These are phyloP conservation scores for Scrobipalpa atriplicella DNA, from an alignment of 2,888 invertebrate genomes.

Conservation along the genomic window DNA sequence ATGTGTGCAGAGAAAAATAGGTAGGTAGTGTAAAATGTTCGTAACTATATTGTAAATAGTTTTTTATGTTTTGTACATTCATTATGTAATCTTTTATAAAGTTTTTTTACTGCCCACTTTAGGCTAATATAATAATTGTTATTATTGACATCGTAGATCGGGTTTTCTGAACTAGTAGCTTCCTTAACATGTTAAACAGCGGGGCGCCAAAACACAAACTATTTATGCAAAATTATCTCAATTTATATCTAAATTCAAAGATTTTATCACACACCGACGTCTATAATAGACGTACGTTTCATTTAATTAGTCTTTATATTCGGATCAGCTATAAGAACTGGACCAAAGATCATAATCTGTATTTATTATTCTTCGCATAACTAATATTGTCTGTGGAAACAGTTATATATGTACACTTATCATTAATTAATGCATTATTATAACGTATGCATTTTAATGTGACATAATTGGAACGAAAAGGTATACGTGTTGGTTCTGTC, in stretches of 20 bases:
- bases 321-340: slow-evolving; percentile 18
- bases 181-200: slow-evolving; percentile 4
- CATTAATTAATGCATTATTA: not conserved
- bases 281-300: not conserved
- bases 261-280: slow-evolving; percentile 10
- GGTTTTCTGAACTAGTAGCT: too few species aligned
- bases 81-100: too few species aligned
- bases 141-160: too few species aligned
- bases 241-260: not conserved
- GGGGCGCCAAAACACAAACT: not conserved
- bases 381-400: slow-evolving; percentile 26
- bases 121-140: too few species aligned
- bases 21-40: too few species aligned
- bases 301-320: slow-evolving; percentile 20
- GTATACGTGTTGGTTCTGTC: not conserved
- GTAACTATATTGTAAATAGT: too few species aligned
- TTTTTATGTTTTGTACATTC: too few species aligned
- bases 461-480: not conserved
- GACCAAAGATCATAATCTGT: slow-evolving; percentile 14
- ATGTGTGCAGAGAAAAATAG: too few species aligned
- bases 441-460: slow-evolving; percentile 13
- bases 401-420: slow-evolving; percentile 18
- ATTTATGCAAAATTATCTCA: slow-evolving; percentile 6
- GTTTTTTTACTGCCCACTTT: too few species aligned
- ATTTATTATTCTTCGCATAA: slow-evolving; percentile 20